Evolutionary conservation across 35 echinoderm and acorn worm genomes (phyloP).

Genomic region (Anneissia japonica): DNA sequence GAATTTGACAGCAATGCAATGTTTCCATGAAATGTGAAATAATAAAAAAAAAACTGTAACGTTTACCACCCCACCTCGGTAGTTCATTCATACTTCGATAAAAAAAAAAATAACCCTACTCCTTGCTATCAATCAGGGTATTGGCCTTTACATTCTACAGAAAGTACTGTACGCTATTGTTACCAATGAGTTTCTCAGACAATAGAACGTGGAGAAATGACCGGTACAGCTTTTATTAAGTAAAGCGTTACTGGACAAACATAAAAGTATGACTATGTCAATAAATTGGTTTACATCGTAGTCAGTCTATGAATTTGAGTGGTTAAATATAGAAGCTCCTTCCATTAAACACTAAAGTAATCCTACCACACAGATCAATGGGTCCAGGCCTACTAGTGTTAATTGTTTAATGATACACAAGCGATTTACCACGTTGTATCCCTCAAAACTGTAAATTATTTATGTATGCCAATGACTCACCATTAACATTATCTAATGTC

Average conservation of each 20-base stretch:
- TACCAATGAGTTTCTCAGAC: no score
- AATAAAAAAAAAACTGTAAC: no score
- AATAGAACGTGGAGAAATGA: background rate
- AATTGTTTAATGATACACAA: constrained; percentile 2
- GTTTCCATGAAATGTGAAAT: no score
- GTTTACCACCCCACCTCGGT: no score
- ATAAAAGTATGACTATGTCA: background rate
- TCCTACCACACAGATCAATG: constrained; percentile 9
- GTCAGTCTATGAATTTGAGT: background rate
- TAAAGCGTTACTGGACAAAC: constrained; percentile 2
- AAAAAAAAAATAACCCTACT: no score
- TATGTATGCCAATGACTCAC: background rate
- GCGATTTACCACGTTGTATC: background rate
- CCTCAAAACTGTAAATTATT: background rate
- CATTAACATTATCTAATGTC: background rate
- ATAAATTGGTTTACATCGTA: constrained; percentile 7
- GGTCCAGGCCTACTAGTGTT: background rate
- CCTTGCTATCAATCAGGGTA: no score
- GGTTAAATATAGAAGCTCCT: background rate
- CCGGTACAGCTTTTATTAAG: background rate
- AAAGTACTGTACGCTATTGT: no score
- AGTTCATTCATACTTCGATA: no score
- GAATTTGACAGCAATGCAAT: no score
- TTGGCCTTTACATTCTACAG: no score
- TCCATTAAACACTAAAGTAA: background rate